Evolutionary conservation across 2,113 vertebrate species (phyloP).

Genomic region (Suricata suricatta): DNA sequence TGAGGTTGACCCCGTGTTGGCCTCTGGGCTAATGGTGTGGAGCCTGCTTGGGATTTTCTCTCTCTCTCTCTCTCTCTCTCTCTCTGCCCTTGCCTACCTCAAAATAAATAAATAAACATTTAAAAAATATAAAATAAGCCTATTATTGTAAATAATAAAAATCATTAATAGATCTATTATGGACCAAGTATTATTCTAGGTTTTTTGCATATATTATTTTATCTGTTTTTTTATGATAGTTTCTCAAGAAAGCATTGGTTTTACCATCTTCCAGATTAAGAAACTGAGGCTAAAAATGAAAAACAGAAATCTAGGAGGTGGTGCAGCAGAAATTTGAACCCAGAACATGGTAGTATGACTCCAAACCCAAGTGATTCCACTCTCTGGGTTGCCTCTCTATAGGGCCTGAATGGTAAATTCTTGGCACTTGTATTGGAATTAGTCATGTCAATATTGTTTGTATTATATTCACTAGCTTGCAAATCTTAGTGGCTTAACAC

Average conservation of each 20-base stretch:
- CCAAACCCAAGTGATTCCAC: background rate
- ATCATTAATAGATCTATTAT: background rate
- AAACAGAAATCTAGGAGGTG: background rate
- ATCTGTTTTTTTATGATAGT: constrained; percentile 38
- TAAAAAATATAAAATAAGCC: constrained; percentile 9
- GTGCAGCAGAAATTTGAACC: background rate
- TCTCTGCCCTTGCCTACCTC: no score
- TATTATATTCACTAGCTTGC: background rate
- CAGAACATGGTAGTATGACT: background rate
- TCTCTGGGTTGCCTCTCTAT: background rate
- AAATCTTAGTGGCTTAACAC: background rate
- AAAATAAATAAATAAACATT: no score
- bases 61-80: no score
- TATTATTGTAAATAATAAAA: background rate
- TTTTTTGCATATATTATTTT: background rate
- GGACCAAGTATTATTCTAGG: background rate
- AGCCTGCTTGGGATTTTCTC: no score
- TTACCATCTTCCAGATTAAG: background rate
- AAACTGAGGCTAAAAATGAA: background rate
- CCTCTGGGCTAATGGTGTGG: no score
- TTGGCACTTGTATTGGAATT: background rate
- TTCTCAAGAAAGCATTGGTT: constrained; percentile 24
- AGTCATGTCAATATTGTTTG: background rate
- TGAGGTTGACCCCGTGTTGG: no score
- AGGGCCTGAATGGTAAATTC: background rate